A percentile compares a stretch with the other conserved stretches of the same genome.
Conservation (phyloP, 2,113 vertebrate genomes). For the Phasianus colchicus region DNA sequence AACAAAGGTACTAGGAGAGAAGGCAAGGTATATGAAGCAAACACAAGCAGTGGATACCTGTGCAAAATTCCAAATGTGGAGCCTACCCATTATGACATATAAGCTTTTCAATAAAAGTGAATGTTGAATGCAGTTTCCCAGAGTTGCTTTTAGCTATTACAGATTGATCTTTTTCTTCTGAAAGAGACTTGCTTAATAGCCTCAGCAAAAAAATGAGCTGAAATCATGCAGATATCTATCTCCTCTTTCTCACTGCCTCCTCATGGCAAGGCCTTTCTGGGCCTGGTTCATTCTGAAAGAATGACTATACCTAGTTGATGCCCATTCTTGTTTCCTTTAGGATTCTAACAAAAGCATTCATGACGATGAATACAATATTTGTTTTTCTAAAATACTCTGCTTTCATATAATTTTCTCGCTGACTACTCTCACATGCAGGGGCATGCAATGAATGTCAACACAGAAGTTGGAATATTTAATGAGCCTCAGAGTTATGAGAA, state of each 20-base stretch:
- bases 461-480: background rate
- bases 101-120: background rate
- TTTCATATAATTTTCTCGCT: background rate
- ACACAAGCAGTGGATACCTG: background rate
- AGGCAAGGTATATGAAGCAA: background rate
- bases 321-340: background rate
- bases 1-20: background rate
- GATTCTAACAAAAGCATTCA: background rate
- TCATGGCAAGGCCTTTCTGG: background rate
- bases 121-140: background rate
- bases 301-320: background rate
- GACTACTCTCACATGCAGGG: background rate
- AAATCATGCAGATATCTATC: background rate
- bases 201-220: background rate
- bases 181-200: background rate
- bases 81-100: background rate
- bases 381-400: background rate
- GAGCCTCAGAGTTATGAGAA: background rate
- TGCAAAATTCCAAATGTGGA: background rate
- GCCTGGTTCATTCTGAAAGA: background rate
- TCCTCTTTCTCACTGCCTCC: background rate
- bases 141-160: background rate
- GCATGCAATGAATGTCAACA: background rate
- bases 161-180: background rate
- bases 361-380: background rate